Evolutionary conservation across 2,888 invertebrate genomes (phyloP), one percentile per base, ranked within the genome.

Genomic region (Diloba caeruleocephala): DNA sequence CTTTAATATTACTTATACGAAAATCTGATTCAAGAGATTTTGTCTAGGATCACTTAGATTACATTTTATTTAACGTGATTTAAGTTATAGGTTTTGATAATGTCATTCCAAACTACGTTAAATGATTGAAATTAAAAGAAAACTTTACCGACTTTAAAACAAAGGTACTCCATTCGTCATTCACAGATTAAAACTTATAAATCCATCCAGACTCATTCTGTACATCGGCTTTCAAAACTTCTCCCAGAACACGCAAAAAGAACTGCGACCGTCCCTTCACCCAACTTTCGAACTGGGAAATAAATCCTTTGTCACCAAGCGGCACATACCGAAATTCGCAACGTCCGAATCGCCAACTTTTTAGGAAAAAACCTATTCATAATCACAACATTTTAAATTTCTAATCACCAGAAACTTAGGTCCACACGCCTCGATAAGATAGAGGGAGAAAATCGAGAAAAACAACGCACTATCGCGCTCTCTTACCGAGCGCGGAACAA

Each of bases 401-500:
- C 23, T 21, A 42, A 53, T 42, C 31, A 31, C 14, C 21, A n/a
- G 19, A 13, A 21, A 9, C 58, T 41, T 10, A 54, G 63, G 43
- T 57, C 44, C 50, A 39, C 53, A 54, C 69, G 71, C 39, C 43
- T 42, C 48, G 50, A 69, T 29, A 52, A 56, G 41, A 71, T 52
- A 51, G 31, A 39, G 21, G 23, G 25, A 56, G 49, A 42, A 70
- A 59, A 65, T 50, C 26, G 26, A 28, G 33, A 34, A 53, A 71
- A 60, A 55, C 60, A 43, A 38, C 15, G 37, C 60, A 44, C 52
- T 67, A 64, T 57, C 59, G 51, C 71, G 52, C 36, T 19, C 28
- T 63, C 70, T 56, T 56, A 57, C 49, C 49, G 65, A 56, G 34
- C 32, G 56, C 17, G 74, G 74, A 81, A 82, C 82, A 64, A 74